Evolutionary conservation across 1,140 invertebrate genomes (phyloP), one percentile per base, ranked within the genome.

Genomic region (Hypsibius dujardini): DNA sequence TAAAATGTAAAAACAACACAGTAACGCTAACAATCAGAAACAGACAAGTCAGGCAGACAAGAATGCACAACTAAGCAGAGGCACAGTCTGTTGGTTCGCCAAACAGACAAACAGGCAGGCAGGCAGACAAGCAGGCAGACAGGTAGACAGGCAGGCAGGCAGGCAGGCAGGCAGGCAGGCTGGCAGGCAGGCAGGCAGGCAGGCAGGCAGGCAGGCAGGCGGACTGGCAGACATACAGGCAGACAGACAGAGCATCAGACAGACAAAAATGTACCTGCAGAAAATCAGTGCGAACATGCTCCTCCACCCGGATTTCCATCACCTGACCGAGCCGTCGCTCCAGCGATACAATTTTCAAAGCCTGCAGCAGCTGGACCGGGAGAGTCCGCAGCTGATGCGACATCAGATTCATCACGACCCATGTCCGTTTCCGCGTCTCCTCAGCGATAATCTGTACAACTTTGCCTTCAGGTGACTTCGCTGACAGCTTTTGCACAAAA

Each of bases 401-500:
- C 42, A 67, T 7, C 45, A 67, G 42, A 67, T 67, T 67, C 62
- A 67, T 67, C 12, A 67, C 12, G 3, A 67, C 45, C 62, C 62
- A 67, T 0, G 62, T 42, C 0, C 62, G 62, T 45, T 67, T 12
- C 45, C 62, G 62, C 12, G 62, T 15, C 45, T 67, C 12, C 42
- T 67, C 62, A 15, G 42, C 62, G 12, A 67, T 7, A 67, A 15
- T 12, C 12, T 12, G 3, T 7, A 67, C 42, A 3, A 42, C 42
- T 12, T 12, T 12, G 12, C 3, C 42, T 3, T 12, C 3, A 3
- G 42, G 12, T 7, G 62, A 12, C 45, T 67, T 12, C 3, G 12
- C 12, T 7, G 12, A 15, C 62, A 67, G 42, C 42, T 67, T 67
- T 15, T 67, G 12, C 12, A 67, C 62, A 72, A 90, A 82, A 46